Evolutionary conservation across 2,888 invertebrate genomes (phyloP), one percentile per base, ranked within the genome.

Genomic region (Apomyelois bistriatella): DNA sequence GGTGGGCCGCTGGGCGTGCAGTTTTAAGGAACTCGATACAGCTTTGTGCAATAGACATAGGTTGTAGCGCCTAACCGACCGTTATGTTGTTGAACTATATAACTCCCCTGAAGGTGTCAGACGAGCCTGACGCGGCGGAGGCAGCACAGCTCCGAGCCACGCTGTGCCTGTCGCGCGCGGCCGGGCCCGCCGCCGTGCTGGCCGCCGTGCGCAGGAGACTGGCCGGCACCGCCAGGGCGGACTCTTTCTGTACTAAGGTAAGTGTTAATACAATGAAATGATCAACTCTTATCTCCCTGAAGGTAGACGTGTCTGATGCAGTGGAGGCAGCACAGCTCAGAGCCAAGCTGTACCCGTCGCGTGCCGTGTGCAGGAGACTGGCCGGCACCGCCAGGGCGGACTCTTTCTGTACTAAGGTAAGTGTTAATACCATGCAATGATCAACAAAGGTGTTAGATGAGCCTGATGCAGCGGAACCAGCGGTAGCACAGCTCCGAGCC

Each of bases 101-200:
- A n/a, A n/a, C n/a, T n/a, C n/a, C n/a, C n/a, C n/a, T n/a, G n/a
- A 12, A 32, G 92, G 87, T 66, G 64, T 82, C 69, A 55, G 89
- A 61, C 59, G 88, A 72, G 66, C 76, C 67, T 60, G 91, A 70
- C 58, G 75, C 60, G 57, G 75, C 76, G 2, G 79, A 87, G 53
- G 67, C 64, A 16, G 80, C 77, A 0, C 87, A 86, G 59, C 71
- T 90, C 0, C 77, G 91, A 60, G 73, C 88, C 68, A 64, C 94
- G 79, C 74, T 93, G 92, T 62, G 96, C 94, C 66, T 92, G 94
- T 74, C 93, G 93, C 66, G 97, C 94, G 58, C 93, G 93, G 68
- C 97, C 93, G 85, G 97, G 92, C 58, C 95, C 92, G 53, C 92
- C 0, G 92, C 93, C 0, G 93, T 95, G 12, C 71, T 95, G 48